Conservation (phyloP, 2,113 vertebrate genomes). For the Argyrosomus japonicus region DNA sequence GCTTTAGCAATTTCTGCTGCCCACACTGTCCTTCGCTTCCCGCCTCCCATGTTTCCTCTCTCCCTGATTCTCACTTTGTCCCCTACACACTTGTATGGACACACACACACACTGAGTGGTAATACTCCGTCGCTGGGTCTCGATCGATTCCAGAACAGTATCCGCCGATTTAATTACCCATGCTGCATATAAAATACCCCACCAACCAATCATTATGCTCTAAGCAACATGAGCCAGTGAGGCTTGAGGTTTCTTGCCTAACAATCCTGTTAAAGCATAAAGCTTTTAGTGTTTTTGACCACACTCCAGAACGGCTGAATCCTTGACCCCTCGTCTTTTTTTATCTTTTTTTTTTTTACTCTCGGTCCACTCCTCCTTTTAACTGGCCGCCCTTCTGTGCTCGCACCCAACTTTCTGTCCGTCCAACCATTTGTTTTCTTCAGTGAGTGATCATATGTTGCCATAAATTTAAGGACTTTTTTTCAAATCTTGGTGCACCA, state of each 20-base stretch:
- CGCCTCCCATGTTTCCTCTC: slow-evolving; percentile 41
- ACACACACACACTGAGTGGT: slow-evolving; percentile 11
- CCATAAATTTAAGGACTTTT: background rate
- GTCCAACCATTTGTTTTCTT: background rate
- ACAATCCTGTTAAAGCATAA: slow-evolving; percentile 69
- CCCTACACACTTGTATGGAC: slow-evolving; percentile 9
- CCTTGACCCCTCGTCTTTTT: slow-evolving; percentile 51
- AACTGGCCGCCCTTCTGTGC: background rate
- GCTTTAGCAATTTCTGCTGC: slow-evolving; percentile 69
- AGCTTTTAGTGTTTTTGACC: slow-evolving; percentile 72
- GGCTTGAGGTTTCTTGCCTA: slow-evolving; percentile 56
- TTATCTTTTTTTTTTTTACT: background rate
- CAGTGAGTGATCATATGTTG: background rate
- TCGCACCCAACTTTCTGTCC: background rate
- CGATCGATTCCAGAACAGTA: slow-evolving; percentile 74
- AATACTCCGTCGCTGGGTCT: slow-evolving; percentile 63
- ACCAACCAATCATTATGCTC: slow-evolving; percentile 61
- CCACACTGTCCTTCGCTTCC: slow-evolving; percentile 38
- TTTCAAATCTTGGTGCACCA: too few relatives aligned
- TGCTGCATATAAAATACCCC: slow-evolving; percentile 75
- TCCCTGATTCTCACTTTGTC: slow-evolving; percentile 31
- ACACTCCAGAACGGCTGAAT: slow-evolving; percentile 50
- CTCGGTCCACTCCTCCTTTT: background rate
- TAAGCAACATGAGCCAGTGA: slow-evolving; percentile 59
- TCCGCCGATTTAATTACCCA: slow-evolving; percentile 75